Evolutionary conservation across 2,113 vertebrate species (phyloP), one percentile per base, ranked within the genome.

Genomic region (Trematomus loennbergii): DNA sequence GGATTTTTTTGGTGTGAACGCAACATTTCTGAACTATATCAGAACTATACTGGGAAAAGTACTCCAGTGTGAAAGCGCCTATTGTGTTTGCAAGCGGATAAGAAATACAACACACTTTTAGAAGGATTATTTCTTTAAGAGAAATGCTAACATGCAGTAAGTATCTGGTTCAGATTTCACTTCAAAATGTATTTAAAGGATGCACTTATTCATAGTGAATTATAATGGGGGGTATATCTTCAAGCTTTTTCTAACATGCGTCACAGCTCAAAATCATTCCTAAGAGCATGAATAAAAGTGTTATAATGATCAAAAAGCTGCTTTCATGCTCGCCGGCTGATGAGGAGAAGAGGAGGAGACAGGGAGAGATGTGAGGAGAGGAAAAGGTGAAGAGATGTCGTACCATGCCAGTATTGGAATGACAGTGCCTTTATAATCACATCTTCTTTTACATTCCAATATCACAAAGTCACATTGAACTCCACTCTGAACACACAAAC

Each of bases 291-390:
- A 49, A 48, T 9, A 20, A 48, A 64, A 82, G 65, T 9, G 18
- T 10, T 25, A 12, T 74, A 52, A 71, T 15, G 25, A 61, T 22
- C 15, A 46, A 52, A 65, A 75, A 59, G 18, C 57, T 18, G 0
- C 43, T 57, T 29, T 88, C 86, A 90, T 91, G 91, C 85, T 52
- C 20, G 65, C 43, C 59, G 65, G 49, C 79, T 86, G 77, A 73
- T 55, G 75, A 57, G 63, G 72, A 3, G 49, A 59, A 69, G 68
- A 63, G 29, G 48, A n/a, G 74, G 40, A 33, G 36, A 18, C 46
- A 36, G 6, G 33, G 48, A 52, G 16, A 45, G 61, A 45, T 49
- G 46, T 8, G 29, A 29, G 29, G 29, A 29, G 67, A 84, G 58
- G 73, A 83, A 54, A 75, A 20, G 16, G 60, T 82, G 82, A 61